Base-by-base conservation (phyloP, 2,888 invertebrate genomes). In the Hirtodrosophila duncani region DNA sequence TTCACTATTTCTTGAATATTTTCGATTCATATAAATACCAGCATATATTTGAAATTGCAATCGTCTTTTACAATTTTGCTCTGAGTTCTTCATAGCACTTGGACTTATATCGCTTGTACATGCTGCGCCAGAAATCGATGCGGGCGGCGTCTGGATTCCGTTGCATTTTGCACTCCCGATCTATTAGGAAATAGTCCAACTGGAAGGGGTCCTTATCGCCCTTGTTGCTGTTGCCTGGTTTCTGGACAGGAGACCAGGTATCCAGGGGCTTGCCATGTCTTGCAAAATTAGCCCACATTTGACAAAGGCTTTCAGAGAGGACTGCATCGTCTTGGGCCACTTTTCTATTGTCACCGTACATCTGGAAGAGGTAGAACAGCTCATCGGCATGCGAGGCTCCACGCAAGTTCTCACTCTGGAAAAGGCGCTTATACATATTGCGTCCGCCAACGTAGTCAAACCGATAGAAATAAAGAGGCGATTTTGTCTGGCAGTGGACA, bases 271-370 rank as follows among this genome's bases (percentile, higher is more conserved):
- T 83, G 87, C 89, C 88, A 67, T 83, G 83, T 72, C 88, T 89
- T 0, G 91, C 91, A 81, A 92, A 92, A 67, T 91, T 91, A 0
- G 90, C 88, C 91, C 92, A 91, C 84, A 91, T 83, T 11, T 86
- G 81, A n/a, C 88, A 86, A 70, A 91, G 83, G 16, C 87, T 85
- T 14, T 88, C 82, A 3, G 88, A 84, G 5, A 89, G 85, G 13
- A 60, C 51, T 23, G 61, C 64, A 51, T 85, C 79, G 0, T 69
- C 52, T 3, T 74, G 43, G 0, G 65, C 43, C 0, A 79, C 50
- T 1, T 65, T 21, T 0, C 33, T 2, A 0, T 66, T 45, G 14
- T 81, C 71, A 8, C 50, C 60, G 0, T 52, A 49, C 59, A 75
- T 75, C 75, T 88, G 89, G 17, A 91, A 88, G 1, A 91, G 51